phyloP scores from a whole-genome alignment of 2,113 vertebrate genomes.

The Phalacrocorax carbo region DNA sequence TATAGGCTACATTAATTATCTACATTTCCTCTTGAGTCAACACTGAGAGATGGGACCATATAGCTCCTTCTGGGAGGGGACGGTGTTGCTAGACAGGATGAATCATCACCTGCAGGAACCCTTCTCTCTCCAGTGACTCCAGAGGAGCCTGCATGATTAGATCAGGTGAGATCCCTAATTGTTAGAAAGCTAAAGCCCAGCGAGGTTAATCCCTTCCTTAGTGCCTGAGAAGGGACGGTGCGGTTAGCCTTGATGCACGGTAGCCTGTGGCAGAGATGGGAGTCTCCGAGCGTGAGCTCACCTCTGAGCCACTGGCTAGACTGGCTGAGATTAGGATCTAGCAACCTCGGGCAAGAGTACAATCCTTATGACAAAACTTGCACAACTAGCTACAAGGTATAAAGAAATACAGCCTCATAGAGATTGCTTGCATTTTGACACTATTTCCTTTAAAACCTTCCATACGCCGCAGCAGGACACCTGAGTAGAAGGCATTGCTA shows the following conservation, averaged over 20 bases:
- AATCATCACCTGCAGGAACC: neutral
- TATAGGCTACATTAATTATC: neutral
- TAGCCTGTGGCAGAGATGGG: neutral
- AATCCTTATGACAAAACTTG: neutral
- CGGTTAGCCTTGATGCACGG: neutral
- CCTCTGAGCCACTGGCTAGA: neutral
- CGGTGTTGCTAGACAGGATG: neutral
- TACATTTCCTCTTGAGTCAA: neutral
- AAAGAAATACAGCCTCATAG: neutral
- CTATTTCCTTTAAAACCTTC: neutral
- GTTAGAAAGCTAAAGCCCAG: neutral
- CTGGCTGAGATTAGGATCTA: neutral
- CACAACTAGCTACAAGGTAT: neutral
- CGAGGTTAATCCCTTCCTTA: neutral
- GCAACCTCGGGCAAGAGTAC: neutral
- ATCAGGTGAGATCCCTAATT: neutral
- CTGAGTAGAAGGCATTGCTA: neutral
- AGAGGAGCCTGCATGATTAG: neutral
- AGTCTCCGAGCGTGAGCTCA: neutral
- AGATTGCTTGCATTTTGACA: neutral
- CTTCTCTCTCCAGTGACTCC: neutral
- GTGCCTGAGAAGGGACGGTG: neutral
- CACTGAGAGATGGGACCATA: neutral
- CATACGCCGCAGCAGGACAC: neutral
- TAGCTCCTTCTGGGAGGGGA: fast-evolving